These are phyloP conservation scores for Okamejei kenojei DNA, from an alignment of 2,797 vertebrate genomes.

Conservation along the genomic window DNA sequence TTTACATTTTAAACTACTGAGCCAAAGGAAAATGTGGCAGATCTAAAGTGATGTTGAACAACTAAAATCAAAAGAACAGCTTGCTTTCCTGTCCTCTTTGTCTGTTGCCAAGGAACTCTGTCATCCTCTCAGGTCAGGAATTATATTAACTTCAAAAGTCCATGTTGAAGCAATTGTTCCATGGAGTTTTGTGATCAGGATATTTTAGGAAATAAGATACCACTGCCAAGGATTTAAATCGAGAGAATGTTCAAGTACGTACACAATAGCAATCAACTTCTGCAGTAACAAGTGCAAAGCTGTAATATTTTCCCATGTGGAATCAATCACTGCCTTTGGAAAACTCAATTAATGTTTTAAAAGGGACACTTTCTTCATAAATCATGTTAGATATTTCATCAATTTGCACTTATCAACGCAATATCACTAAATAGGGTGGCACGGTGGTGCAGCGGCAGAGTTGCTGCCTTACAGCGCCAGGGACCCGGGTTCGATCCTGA, in stretches of 20 bases:
- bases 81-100: neutral
- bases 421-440: neutral
- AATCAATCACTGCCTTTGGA: neutral
- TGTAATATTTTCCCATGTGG: neutral
- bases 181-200: neutral
- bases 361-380: neutral
- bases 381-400: neutral
- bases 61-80: neutral
- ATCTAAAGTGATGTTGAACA: neutral
- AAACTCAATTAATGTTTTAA: neutral
- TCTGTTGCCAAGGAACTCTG: neutral
- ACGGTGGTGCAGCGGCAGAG: no score
- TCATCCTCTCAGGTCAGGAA: neutral
- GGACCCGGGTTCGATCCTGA: no score
- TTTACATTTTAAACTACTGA: neutral
- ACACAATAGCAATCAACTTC: constrained; percentile 1
- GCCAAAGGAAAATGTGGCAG: neutral
- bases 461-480: no score
- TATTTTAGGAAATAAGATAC: constrained; percentile 23
- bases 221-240: neutral
- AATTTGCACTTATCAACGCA: neutral
- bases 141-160: neutral
- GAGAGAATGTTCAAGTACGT: neutral
- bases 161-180: constrained; percentile 4
- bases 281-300: constrained; percentile 18